Evolutionary conservation across 23 tunicate genomes (phyloP), one percentile per base, ranked within the genome.

Genomic region (Aplidium turbinatum): DNA sequence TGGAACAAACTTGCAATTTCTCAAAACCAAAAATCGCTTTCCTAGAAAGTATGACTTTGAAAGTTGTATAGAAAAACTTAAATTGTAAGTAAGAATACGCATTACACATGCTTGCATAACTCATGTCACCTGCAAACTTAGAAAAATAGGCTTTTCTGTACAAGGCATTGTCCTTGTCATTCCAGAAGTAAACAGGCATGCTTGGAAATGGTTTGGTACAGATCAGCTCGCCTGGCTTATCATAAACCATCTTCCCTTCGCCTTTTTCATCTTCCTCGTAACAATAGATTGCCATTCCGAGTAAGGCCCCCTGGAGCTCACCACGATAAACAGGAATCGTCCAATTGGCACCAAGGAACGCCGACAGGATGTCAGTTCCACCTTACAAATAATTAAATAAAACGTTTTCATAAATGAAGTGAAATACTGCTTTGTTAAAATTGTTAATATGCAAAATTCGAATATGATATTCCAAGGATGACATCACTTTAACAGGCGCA

Each of bases 321-420:
- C 97, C 97, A 24, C 85, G 58, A 29, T 72, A 30, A 40, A 90
- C 97, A 0, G 97, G 90, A 0, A 83, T 78, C 6, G 63, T 61
- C 40, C 64, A 68, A 50, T 90, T 90, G 42, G 83, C 85, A 0
- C 97, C 83, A 66, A 80, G 75, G 66, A 90, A 90, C 45, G 90
- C 83, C 5, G 97, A 90, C 3, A 90, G 78, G 32, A 90, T 90
- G 60, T 90, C 97, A 5, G 97, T 90, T 1, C 97, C 97, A 57
- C 96, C 96, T 86, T 22, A 29, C 2, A 50, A 58, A 9, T n/a
- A n/a, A n/a, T n/a, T n/a, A n/a, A n/a, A n/a, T n/a, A n/a, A n/a
- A n/a, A n/a, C n/a, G n/a, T n/a, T n/a, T n/a, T n/a, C n/a, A n/a
- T n/a, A n/a, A n/a, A n/a, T n/a, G n/a, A n/a, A n/a, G n/a, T n/a